phyloP scores from a whole-genome alignment of 2,113 vertebrate species.

The Calyptommatus sinebrachiatus region DNA sequence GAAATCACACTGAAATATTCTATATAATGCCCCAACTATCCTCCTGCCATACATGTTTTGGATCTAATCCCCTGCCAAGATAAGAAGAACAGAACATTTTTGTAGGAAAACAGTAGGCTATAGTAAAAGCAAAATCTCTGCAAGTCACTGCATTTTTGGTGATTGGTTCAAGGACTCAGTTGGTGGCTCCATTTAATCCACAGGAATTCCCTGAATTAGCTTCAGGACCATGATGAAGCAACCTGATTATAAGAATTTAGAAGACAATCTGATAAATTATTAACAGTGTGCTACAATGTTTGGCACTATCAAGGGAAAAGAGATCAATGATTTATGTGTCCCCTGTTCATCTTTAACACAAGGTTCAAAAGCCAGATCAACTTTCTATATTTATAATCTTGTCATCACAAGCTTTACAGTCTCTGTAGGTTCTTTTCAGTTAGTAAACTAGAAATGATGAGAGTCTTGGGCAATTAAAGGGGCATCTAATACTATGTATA shows the following conservation, averaged over 20 bases:
- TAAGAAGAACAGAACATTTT: not conserved
- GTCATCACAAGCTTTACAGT: constrained; percentile 13
- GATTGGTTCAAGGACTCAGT: not conserved
- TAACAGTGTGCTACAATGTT: not conserved
- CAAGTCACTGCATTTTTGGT: not conserved
- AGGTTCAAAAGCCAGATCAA: constrained; percentile 2
- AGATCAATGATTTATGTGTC: constrained; percentile 11
- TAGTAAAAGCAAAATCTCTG: not conserved
- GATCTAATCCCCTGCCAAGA: constrained; percentile 2
- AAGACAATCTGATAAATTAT: constrained; percentile 3
- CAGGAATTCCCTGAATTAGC: not conserved
- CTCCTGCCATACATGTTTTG: constrained; percentile 5
- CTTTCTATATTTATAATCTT: constrained; percentile 13
- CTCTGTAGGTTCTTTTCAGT: not conserved
- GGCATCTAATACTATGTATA: not conserved
- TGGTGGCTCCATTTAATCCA: not conserved
- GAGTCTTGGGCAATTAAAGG: not conserved
- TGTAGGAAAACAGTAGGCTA: not conserved
- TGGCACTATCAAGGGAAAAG: not conserved
- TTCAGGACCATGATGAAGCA: constrained; percentile 1
- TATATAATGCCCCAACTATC: not conserved
- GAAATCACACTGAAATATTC: constrained; percentile 6
- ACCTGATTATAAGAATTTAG: not conserved
- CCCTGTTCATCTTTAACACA: constrained; percentile 2
- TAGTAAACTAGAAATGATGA: not conserved